Percentiles rank a stretch among this genome's conserved stretches.
These are phyloP conservation scores for Hystrix cristata DNA, from an alignment of 2,113 vertebrate species.

Conservation along the genomic window DNA sequence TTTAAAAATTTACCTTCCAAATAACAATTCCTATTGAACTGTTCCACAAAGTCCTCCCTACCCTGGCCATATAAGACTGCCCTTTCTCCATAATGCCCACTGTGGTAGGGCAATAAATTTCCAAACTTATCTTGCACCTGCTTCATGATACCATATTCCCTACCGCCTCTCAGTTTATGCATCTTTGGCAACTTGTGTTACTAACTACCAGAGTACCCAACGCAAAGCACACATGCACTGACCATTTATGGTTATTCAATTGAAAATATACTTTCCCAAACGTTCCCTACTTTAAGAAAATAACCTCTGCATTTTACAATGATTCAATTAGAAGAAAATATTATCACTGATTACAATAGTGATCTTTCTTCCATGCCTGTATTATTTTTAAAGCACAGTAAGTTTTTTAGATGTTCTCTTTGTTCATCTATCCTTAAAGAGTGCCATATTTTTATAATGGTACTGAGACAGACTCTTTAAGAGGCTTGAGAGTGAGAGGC, in stretches of 20 bases:
- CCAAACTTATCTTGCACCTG: neutral
- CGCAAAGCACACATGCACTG: neutral
- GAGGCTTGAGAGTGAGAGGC: slow-evolving; percentile 43
- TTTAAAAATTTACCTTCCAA: neutral
- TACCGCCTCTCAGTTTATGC: neutral
- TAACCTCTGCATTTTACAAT: neutral
- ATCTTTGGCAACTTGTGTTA: neutral
- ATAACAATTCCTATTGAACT: neutral
- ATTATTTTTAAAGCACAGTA: slow-evolving; percentile 32
- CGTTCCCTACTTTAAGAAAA: slow-evolving; percentile 35
- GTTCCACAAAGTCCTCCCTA: neutral
- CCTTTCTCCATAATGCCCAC: neutral
- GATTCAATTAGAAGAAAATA: neutral
- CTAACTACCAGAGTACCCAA: neutral
- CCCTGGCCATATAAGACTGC: neutral
- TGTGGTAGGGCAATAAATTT: neutral
- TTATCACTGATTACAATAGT: neutral
- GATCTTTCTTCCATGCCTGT: neutral
- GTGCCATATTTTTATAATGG: neutral
- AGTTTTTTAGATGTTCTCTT: slow-evolving; percentile 66
- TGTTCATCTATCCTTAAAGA: slow-evolving; percentile 49
- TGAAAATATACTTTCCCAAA: neutral
- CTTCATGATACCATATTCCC: neutral
- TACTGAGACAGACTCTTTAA: slow-evolving; percentile 29
- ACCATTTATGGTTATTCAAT: slow-evolving; percentile 19